These are phyloP conservation scores for Procapra przewalskii DNA, from an alignment of 2,113 vertebrate species.

Conservation along the genomic window DNA sequence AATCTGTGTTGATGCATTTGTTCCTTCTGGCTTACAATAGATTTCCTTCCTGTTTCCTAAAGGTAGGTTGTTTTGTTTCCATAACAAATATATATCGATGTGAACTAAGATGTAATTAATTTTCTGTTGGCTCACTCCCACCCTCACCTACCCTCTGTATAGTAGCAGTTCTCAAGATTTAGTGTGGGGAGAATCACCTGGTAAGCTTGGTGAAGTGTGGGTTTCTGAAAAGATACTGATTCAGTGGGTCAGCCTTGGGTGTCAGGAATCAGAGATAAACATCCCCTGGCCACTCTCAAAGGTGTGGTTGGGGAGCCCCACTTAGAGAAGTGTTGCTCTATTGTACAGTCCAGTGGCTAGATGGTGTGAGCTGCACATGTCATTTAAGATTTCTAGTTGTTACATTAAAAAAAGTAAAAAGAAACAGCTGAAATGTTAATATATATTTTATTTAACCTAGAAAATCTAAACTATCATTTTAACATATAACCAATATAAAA, in stretches of 20 bases:
- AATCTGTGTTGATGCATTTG: neutral
- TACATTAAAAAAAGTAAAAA: neutral
- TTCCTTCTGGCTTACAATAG: neutral
- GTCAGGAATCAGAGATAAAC: neutral
- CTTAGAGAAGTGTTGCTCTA: neutral
- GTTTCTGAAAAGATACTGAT: neutral
- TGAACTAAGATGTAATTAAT: neutral
- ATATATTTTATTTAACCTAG: neutral
- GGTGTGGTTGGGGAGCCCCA: neutral
- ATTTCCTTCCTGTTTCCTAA: neutral
- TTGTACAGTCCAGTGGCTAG: neutral
- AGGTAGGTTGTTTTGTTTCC: neutral
- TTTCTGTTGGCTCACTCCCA: neutral
- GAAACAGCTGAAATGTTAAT: neutral
- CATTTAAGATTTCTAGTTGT: neutral
- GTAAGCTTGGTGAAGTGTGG: neutral
- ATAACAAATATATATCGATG: neutral
- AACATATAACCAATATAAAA: neutral
- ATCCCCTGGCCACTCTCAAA: neutral
- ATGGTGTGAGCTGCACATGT: neutral
- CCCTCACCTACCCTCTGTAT: neutral
- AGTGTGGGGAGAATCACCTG: neutral
- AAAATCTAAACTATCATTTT: neutral
- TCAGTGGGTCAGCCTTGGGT: neutral
- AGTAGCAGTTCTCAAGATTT: too few relatives aligned